Evolutionary conservation across 2,113 vertebrate species (phyloP).

Genomic region (Hippocampus abdominalis): DNA sequence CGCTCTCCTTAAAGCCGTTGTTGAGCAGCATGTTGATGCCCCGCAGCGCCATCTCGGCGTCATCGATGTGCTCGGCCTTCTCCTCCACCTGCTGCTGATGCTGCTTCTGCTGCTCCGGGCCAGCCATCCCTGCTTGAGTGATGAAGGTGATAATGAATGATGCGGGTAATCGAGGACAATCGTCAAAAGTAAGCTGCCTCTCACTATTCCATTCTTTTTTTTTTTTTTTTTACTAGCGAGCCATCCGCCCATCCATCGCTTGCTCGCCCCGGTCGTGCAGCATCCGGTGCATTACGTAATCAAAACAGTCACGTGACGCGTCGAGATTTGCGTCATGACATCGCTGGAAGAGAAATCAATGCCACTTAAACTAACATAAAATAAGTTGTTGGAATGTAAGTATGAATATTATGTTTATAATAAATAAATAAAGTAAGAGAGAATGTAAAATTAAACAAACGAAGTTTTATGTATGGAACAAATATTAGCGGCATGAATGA

Average conservation of each 20-base stretch:
- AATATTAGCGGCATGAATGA: background rate
- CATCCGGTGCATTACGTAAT: conserved; percentile 54
- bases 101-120: conserved; percentile 73
- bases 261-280: conserved; percentile 18
- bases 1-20: conserved; percentile 94
- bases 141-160: background rate
- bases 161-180: background rate
- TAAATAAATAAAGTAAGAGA: no score
- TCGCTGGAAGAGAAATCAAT: conserved; percentile 9
- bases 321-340: conserved; percentile 48
- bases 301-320: conserved; percentile 27
- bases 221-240: background rate
- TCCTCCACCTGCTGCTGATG: conserved; percentile 70
- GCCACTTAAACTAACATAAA: background rate
- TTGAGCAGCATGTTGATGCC: conserved; percentile 98
- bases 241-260: conserved; percentile 21
- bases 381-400: background rate
- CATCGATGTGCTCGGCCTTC: conserved; percentile 78
- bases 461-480: no score
- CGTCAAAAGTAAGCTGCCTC: background rate
- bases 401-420: background rate
- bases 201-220: background rate
- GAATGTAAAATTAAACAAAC: no score
- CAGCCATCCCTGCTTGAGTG: conserved; percentile 67
- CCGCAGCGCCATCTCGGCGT: conserved; percentile 90